These are phyloP conservation scores for Rhagologus leucostigma DNA, from an alignment of 2,113 vertebrate species.

Conservation along the genomic window DNA sequence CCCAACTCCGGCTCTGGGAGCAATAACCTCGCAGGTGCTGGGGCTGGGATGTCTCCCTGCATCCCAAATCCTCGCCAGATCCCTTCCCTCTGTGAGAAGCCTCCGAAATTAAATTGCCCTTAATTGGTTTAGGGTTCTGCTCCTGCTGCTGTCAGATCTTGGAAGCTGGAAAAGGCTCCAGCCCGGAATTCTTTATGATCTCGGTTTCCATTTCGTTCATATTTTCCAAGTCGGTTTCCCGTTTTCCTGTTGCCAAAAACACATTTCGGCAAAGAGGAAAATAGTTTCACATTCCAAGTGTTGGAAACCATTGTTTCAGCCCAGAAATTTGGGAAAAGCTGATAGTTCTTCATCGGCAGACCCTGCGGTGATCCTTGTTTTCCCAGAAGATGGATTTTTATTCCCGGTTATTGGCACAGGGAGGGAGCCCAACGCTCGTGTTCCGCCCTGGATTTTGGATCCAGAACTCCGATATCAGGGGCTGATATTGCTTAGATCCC, in stretches of 20 bases:
- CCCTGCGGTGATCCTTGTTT: not conserved
- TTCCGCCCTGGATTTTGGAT: not conserved
- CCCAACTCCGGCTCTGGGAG: not conserved
- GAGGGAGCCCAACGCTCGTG: fast-evolving
- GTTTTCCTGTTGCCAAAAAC: conserved; percentile 32
- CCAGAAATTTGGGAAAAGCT: not conserved
- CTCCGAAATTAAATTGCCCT: not conserved
- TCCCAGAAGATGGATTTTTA: not conserved
- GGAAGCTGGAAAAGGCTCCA: not conserved
- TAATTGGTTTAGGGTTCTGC: conserved; percentile 15
- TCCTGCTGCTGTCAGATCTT: not conserved
- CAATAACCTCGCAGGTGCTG: conserved; percentile 20
- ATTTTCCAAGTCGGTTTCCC: conserved; percentile 48
- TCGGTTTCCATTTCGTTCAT: not conserved
- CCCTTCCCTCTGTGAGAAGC: not conserved
- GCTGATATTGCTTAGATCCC: not conserved
- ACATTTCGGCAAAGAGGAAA: not conserved
- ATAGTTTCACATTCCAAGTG: not conserved
- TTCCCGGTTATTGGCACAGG: not conserved
- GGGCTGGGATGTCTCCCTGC: not conserved
- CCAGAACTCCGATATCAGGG: not conserved
- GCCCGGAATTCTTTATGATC: not conserved
- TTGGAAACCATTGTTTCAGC: not conserved
- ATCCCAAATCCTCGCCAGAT: not conserved
- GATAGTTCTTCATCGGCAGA: not conserved